Conservation (phyloP, 1,140 invertebrate genomes). For the Sycophila sp. region DNA sequence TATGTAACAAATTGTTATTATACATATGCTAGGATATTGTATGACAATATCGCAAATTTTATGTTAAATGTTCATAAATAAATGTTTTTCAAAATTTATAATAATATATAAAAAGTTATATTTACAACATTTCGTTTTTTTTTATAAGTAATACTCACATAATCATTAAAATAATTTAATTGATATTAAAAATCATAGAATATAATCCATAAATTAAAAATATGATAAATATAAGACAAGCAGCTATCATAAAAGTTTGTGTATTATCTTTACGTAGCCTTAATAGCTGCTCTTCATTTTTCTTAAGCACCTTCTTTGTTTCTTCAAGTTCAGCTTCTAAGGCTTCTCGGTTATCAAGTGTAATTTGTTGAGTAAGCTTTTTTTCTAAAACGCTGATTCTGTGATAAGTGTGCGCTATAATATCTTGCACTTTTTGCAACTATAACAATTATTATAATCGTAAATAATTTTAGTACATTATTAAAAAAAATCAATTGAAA, state of each 20-base stretch:
- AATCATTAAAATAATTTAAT: conserved; percentile 1
- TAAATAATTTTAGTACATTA: background rate
- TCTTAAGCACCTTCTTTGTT: conserved; percentile 52
- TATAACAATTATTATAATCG: conserved; percentile 41
- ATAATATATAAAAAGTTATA: conserved; percentile 27
- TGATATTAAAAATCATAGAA: conserved; percentile 38
- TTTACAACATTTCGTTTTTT: conserved; percentile 34
- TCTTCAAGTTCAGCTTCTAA: conserved; percentile 55
- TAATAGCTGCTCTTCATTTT: conserved; percentile 52
- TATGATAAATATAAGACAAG: conserved; percentile 51
- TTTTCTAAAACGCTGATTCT: conserved; percentile 53
- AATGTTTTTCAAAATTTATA: conserved; percentile 31
- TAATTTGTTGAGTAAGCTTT: conserved; percentile 52
- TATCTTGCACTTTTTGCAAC: conserved; percentile 58
- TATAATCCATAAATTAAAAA: conserved; percentile 56
- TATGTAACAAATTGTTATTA: conserved; percentile 11
- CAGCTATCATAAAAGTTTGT: conserved; percentile 55
- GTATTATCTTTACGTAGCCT: conserved; percentile 54
- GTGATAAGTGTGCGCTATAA: conserved; percentile 52
- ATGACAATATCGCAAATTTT: conserved; percentile 27
- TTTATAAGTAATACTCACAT: background rate
- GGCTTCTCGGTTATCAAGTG: conserved; percentile 52
- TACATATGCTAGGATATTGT: conserved; percentile 9
- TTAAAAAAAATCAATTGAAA: background rate
- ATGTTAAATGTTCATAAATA: conserved; percentile 25